A percentile compares a stretch with the other conserved stretches of the same genome.
phyloP scores from a whole-genome alignment of 1,140 invertebrate genomes.

The Branchinecta lynchi region DNA sequence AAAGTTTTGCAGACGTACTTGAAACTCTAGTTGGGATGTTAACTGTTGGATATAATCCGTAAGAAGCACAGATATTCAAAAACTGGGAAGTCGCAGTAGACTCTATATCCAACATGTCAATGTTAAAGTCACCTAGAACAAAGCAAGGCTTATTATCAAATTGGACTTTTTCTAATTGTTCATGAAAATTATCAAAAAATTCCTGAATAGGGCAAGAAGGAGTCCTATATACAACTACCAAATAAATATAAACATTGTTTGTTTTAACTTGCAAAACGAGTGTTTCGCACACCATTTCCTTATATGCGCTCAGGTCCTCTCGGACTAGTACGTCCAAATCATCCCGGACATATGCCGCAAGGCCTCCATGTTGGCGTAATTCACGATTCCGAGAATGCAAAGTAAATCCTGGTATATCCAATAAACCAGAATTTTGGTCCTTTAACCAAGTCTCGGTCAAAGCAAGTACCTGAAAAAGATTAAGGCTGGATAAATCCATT shows the following conservation, averaged over 20 bases:
- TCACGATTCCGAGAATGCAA: neutral
- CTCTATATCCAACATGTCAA: conserved; percentile 5
- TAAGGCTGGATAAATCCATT: neutral
- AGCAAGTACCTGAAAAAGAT: conserved; percentile 5
- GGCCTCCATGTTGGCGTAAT: conserved; percentile 8
- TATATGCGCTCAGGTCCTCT: neutral
- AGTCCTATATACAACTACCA: conserved; percentile 5
- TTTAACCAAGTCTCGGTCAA: conserved; percentile 9
- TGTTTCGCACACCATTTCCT: conserved; percentile 6
- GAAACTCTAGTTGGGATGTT: conserved; percentile 9
- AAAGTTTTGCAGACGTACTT: conserved; percentile 5
- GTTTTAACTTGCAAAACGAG: neutral
- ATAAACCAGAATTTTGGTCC: neutral
- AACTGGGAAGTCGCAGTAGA: neutral
- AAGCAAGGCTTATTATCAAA: conserved; percentile 6
- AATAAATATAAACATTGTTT: conserved; percentile 2
- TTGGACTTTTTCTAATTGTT: neutral
- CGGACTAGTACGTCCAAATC: no score
- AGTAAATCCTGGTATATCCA: conserved; percentile 6
- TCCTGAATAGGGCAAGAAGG: conserved; percentile 3
- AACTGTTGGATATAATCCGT: neutral
- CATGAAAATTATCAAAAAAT: conserved; percentile 7
- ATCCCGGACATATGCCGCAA: no score
- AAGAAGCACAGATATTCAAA: neutral
- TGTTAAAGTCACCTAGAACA: conserved; percentile 10